These are phyloP conservation scores for Ypsolopha scabrella DNA, from an alignment of 2,888 invertebrate species.

Conservation along the genomic window DNA sequence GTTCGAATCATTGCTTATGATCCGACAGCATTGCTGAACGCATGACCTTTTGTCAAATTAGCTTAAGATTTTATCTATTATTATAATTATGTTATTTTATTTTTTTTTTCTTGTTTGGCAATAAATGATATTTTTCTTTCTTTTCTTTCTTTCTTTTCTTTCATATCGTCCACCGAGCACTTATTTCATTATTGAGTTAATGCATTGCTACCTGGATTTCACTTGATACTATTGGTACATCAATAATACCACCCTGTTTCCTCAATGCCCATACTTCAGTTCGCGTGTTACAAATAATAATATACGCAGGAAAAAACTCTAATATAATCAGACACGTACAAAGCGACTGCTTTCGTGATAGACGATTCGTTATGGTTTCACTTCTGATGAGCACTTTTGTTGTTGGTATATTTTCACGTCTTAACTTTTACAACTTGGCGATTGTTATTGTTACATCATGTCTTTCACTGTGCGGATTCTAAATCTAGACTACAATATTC, in stretches of 20 bases:
- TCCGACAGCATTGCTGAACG: too few relatives aligned
- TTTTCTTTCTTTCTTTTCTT: too few relatives aligned
- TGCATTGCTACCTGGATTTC: neutral
- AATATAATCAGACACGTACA: constrained; percentile 44
- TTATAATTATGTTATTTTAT: too few relatives aligned
- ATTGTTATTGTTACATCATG: neutral
- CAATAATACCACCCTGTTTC: constrained; percentile 2
- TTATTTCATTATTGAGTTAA: neutral
- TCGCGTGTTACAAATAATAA: constrained; percentile 25
- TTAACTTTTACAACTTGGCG: constrained; percentile 5
- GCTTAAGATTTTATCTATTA: too few relatives aligned
- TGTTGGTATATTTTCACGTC: constrained; percentile 9
- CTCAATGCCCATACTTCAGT: constrained; percentile 1
- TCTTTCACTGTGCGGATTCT: neutral
- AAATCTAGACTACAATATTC: neutral
- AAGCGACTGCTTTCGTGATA: constrained; percentile 46
- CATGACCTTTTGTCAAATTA: too few relatives aligned
- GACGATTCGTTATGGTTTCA: constrained; percentile 61
- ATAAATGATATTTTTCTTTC: too few relatives aligned
- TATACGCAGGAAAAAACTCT: constrained; percentile 45
- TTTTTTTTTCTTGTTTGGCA: too few relatives aligned
- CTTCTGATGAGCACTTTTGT: constrained; percentile 39
- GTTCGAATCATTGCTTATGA: too few relatives aligned
- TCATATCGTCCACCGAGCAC: too few relatives aligned
- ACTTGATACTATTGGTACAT: constrained; percentile 1